phyloP scores from a whole-genome alignment of 1,140 invertebrate species.

The Tenebrio molitor region DNA sequence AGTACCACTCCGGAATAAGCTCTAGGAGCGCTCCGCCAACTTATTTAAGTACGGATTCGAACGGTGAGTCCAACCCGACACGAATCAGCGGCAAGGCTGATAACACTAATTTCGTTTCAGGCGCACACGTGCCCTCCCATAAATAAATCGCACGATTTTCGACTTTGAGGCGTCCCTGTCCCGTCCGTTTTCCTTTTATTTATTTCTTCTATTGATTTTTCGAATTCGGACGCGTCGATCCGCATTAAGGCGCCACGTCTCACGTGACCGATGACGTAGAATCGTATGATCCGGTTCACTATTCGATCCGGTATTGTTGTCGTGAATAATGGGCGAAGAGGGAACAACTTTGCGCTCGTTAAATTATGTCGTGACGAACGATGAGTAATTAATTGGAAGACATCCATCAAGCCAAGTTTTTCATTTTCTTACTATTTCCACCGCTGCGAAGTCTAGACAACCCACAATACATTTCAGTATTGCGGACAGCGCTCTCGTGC shows the following conservation, averaged over 20 bases:
- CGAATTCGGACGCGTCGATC: conserved; percentile 29
- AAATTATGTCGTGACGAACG: not conserved
- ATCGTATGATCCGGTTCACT: conserved; percentile 45
- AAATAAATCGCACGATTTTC: not conserved
- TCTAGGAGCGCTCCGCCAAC: conserved; percentile 8
- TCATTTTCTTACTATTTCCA: too few species aligned
- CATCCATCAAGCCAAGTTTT: too few species aligned
- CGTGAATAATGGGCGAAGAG: not conserved
- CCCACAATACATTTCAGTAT: too few species aligned
- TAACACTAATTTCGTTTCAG: not conserved
- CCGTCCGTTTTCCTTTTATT: conserved; percentile 2
- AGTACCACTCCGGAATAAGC: not conserved
- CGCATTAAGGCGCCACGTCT: conserved; percentile 39
- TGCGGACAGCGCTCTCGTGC: too few species aligned
- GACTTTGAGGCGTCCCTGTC: not conserved
- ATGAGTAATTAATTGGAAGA: too few species aligned
- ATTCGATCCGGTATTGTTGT: conserved; percentile 15
- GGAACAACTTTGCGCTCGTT: too few species aligned
- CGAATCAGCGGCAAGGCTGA: not conserved
- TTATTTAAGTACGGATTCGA: conserved; percentile 12
- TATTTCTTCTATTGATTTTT: conserved; percentile 40
- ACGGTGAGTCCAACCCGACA: conserved; percentile 11
- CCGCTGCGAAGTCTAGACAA: too few species aligned
- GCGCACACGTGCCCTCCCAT: not conserved
- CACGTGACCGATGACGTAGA: conserved; percentile 47